These are phyloP conservation scores for Ammodytes dubius DNA, from an alignment of 2,113 vertebrate species.

Conservation along the genomic window DNA sequence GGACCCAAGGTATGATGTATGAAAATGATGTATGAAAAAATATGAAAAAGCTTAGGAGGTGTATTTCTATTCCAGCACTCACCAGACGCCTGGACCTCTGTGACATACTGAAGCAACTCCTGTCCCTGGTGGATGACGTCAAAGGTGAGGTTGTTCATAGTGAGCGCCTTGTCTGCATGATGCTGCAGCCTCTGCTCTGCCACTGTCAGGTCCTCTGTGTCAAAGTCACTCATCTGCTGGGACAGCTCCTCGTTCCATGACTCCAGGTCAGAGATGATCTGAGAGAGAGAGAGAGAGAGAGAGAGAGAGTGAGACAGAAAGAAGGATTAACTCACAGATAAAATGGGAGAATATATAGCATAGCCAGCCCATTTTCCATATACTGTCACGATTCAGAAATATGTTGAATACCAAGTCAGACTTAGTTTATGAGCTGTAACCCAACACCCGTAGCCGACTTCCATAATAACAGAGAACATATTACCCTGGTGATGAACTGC, in stretches of 20 bases:
- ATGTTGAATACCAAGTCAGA: constrained; percentile 20
- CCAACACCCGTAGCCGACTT: constrained; percentile 17
- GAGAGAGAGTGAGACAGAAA: neutral
- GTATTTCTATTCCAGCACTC: constrained; percentile 67
- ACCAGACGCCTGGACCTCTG: constrained; percentile 98
- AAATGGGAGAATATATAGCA: neutral
- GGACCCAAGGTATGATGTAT: neutral
- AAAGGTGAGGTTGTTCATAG: constrained; percentile 99
- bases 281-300: neutral
- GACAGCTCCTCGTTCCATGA: constrained; percentile 99
- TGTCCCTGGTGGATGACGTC: constrained; percentile 99
- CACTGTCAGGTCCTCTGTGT: constrained; percentile 97
- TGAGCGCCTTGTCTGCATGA: constrained; percentile 98
- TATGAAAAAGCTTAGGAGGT: neutral
- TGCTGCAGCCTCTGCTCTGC: constrained; percentile 98
- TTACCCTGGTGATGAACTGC: constrained; percentile 55
- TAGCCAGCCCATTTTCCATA: neutral
- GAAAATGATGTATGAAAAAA: neutral
- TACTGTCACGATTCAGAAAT: constrained; percentile 10
- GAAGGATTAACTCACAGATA: neutral
- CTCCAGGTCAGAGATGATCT: constrained; percentile 99
- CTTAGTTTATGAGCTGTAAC: constrained; percentile 43
- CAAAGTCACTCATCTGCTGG: constrained; percentile 97
- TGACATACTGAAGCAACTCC: constrained; percentile 97
- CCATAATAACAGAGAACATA: constrained; percentile 44